Evolutionary conservation across 2,888 invertebrate genomes (phyloP).

Genomic region (Leucophora obtusa): DNA sequence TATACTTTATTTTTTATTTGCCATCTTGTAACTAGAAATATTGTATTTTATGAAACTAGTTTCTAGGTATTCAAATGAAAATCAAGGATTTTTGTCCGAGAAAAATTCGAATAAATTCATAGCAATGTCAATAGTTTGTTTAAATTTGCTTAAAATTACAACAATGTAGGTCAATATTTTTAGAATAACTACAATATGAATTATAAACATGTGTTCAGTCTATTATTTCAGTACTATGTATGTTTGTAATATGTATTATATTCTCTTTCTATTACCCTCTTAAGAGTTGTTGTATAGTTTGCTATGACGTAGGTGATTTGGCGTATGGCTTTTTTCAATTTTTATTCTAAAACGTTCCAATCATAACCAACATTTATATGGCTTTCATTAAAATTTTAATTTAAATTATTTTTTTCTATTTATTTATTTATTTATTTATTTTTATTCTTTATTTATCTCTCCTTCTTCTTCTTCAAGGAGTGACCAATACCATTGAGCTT

Average conservation of each 20-base stretch:
- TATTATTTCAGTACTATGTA: no score
- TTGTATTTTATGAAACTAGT: not conserved
- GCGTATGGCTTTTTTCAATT: conserved; percentile 24
- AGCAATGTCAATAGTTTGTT: not conserved
- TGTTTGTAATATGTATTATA: not conserved
- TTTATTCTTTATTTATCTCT: conserved; percentile 7
- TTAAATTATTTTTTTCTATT: conserved; percentile 7
- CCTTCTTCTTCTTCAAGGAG: conserved; percentile 1
- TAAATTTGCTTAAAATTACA: not conserved
- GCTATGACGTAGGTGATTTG: not conserved
- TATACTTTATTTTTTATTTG: conserved; percentile 37
- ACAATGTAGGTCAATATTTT: conserved; percentile 36
- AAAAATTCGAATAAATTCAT: conserved; percentile 16
- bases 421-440: no score
- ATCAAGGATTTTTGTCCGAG: conserved; percentile 44
- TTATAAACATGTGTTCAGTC: not conserved
- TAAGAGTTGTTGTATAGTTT: conserved; percentile 4
- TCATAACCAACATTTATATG: conserved; percentile 35
- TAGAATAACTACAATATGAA: conserved; percentile 4
- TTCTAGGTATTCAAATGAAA: conserved; percentile 17
- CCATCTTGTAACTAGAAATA: conserved; percentile 7
- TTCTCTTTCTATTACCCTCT: not conserved
- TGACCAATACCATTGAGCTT: conserved; percentile 1
- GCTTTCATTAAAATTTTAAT: conserved; percentile 43
- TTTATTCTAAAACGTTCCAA: conserved; percentile 7